Conservation (phyloP, 2,888 invertebrate genomes). For the Pyrochroa serraticornis region DNA sequence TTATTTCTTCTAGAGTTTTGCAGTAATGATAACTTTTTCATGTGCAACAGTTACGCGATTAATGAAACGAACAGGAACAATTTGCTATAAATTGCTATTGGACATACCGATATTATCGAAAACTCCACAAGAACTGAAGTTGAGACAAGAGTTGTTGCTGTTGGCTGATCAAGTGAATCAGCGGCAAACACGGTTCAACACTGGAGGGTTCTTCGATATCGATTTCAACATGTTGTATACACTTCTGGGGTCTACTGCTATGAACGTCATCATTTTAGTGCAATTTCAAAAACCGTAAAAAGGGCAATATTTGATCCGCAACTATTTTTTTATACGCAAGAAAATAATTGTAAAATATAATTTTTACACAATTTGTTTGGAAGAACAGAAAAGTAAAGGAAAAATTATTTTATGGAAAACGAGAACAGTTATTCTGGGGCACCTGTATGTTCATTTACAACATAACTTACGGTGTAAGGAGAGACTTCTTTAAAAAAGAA, state of each 20-base stretch:
- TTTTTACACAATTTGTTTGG: too few species aligned
- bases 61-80: background rate
- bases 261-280: conserved; percentile 15
- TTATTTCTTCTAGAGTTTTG: conserved; percentile 2
- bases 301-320: too few species aligned
- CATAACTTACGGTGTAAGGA: too few species aligned
- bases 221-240: conserved; percentile 8
- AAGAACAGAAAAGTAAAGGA: too few species aligned
- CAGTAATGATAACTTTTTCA: background rate
- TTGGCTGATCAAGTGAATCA: conserved; percentile 13
- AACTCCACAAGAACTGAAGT: background rate
- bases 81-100: conserved; percentile 7
- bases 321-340: too few species aligned
- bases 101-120: background rate
- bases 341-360: too few species aligned
- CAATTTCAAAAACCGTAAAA: conserved; percentile 18
- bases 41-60: background rate
- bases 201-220: conserved; percentile 7
- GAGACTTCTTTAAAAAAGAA: too few species aligned
- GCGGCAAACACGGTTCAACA: conserved; percentile 1
- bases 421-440: too few species aligned
- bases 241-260: conserved; percentile 11
- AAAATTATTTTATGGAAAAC: too few species aligned
- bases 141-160: conserved; percentile 4
- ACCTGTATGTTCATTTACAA: too few species aligned